Evolutionary conservation across 2,888 invertebrate species (phyloP).

Genomic region (Trissolcus brochymenae): DNA sequence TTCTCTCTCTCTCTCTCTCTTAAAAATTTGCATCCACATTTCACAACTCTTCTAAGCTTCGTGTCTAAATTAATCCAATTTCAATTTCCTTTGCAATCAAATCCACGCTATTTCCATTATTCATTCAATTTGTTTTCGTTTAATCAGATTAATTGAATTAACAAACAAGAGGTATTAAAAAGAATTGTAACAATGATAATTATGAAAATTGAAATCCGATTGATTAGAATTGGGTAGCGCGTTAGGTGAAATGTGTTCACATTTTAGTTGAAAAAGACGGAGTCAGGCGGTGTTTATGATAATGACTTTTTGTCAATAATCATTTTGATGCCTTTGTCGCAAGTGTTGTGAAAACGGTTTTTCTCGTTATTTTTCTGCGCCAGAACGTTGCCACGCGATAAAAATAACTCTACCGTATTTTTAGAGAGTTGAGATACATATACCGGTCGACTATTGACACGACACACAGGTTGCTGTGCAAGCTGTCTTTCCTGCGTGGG

Average conservation of each 20-base stretch:
- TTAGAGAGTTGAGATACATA: conserved; percentile 66
- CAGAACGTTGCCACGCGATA: conserved; percentile 62
- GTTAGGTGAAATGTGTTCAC: conserved; percentile 6
- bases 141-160: not conserved
- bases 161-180: conserved; percentile 1
- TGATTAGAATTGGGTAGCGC: not conserved
- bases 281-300: conserved; percentile 23
- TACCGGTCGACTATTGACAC: conserved; percentile 58
- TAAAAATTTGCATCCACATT: conserved; percentile 15
- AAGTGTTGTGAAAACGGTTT: conserved; percentile 43
- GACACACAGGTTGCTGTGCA: conserved; percentile 56
- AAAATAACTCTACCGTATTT: conserved; percentile 72
- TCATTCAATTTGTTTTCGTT: conserved; percentile 2
- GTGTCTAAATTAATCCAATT: not conserved
- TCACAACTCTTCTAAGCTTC: conserved; percentile 3
- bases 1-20: conserved; percentile 16
- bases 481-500: conserved; percentile 9
- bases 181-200: not conserved
- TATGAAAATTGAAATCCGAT: too few species aligned
- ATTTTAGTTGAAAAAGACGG: conserved; percentile 25
- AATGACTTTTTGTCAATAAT: conserved; percentile 47
- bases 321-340: conserved; percentile 50
- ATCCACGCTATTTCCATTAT: conserved; percentile 5
- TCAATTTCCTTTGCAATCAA: conserved; percentile 1
- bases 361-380: conserved; percentile 60